Evolutionary conservation across 1,140 invertebrate genomes (phyloP), one percentile per base, ranked within the genome.

Genomic region (Patella vulgata): DNA sequence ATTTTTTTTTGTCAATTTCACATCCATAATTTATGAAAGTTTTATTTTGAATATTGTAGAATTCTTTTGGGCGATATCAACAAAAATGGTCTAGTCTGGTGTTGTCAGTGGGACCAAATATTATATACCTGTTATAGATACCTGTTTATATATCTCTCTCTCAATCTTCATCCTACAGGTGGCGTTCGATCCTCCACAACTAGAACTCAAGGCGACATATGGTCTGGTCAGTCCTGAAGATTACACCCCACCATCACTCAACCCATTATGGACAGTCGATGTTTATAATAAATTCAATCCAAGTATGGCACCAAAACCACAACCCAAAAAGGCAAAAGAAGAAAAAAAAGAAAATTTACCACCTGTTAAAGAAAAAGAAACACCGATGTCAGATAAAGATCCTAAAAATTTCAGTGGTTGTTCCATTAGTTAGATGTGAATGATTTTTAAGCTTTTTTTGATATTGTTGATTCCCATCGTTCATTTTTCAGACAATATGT

Each of bases 161-260:
- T n/a, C 67, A 90, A 89, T 70, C 91, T 90, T 71, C 90, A 91
- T 74, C 87, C 91, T 71, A 89, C n/a, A 87, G 74, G 83, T 91
- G 68, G 88, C 90, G 1, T 84, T 80, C 68, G 89, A 90, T 64
- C 78, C 87, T 60, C 89, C 90, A 47, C 66, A 79, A 33, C 78
- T 92, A 31, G 89, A 90, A 73, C 78, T 87, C n/a, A 86, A 90
- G 82, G 89, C 89, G 39, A 89, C 89, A 2, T 90, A 89, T 80
- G 90, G 90, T 50, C 78, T 91, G 30, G 90, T 89, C 3, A 88
- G 87, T 63, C 88, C 90, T 30, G 89, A 90, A 68, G 86, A 88
- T 47, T 91, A 88, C 77, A 78, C 79, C 58, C 82, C 88, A 65
- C 88, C 90, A 1, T 40, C 82, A 27, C 75, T 84, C 9, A 85